Conservation (phyloP, 2,113 vertebrate species). For the Centropus unirufus region DNA sequence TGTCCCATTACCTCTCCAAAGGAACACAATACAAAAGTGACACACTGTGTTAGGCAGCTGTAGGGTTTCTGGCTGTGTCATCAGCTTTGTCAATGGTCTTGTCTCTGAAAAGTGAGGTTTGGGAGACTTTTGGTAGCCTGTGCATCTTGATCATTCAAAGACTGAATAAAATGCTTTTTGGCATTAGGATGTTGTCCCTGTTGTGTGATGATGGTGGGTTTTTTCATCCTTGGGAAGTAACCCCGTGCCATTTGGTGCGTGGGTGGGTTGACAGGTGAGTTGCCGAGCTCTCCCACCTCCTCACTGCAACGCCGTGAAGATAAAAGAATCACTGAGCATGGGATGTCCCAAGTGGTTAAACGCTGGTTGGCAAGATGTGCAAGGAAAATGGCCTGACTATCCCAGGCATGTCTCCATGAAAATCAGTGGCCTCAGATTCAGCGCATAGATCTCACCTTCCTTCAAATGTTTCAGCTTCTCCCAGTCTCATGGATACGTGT, state of each 20-base stretch:
- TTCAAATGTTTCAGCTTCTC: background rate
- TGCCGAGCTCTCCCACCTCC: accelerated
- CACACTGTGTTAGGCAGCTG: background rate
- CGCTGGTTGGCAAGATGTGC: background rate
- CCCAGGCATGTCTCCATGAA: background rate
- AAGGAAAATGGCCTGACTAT: background rate
- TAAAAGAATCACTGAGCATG: background rate
- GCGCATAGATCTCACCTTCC: background rate
- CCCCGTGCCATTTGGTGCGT: accelerated
- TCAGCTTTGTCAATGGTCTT: background rate
- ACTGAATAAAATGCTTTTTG: background rate
- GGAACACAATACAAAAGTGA: background rate
- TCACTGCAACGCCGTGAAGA: background rate
- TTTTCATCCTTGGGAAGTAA: background rate
- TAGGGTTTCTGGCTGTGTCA: background rate
- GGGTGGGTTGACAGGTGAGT: background rate
- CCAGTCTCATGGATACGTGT: accelerated
- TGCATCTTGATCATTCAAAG: accelerated
- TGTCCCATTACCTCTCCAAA: background rate
- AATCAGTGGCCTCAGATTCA: background rate
- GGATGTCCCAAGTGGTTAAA: accelerated
- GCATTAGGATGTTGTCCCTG: background rate
- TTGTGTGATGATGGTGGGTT: too few species aligned
- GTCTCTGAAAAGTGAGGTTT: background rate
- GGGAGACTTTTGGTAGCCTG: background rate